Base-by-base conservation (phyloP, 2,797 vertebrate genomes). In the Astyanax mexicanus region DNA sequence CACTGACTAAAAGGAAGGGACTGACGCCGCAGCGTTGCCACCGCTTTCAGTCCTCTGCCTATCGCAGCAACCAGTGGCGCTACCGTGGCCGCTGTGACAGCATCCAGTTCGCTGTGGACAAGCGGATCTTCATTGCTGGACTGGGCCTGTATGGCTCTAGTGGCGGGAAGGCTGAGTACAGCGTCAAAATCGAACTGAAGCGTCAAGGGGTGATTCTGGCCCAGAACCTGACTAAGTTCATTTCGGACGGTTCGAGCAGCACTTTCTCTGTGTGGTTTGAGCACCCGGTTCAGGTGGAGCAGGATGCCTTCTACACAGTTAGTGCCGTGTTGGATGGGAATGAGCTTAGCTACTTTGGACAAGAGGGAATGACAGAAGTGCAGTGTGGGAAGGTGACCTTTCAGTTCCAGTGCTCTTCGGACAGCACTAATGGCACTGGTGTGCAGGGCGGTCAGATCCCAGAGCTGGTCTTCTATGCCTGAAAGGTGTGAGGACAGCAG, bases 381-480 rank as follows among this genome's bases (percentile, higher is more conserved):
- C 95, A 96, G 86, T 96, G 94, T 0, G 95, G 95, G 19, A 96
- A 95, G 89, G 95, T 96, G 80, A 95, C 95, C 0, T 96, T 96
- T 87, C 95, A 96, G 89, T 96, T 96, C 85, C 95, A 96, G 89
- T 96, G 95, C 72, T 96, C 95, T 44, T 96, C 95, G 0, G 95
- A 96, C 89, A 96, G 95, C 85, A 96, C 95, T 65, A 96, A 96
- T 0, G 95, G 95, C 25, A 96, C 95, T 0, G 95, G 95, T 25
- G 95, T 96, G 64, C 95, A 96, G 89, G 95, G 95, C 4, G 95
- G 95, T 40, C 95, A 96, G 73, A 96, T 96, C 78, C 95, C 95
- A 1, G 95, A 96, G 87, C 94, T 96, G 80, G 94, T 96, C 87
- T 96, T 96, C 88, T 96, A 96, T 29, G 94, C 94, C 83, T 96